Evolutionary conservation across 2,888 invertebrate genomes (phyloP), one percentile per base, ranked within the genome.

Genomic region (Cepaea hortensis): DNA sequence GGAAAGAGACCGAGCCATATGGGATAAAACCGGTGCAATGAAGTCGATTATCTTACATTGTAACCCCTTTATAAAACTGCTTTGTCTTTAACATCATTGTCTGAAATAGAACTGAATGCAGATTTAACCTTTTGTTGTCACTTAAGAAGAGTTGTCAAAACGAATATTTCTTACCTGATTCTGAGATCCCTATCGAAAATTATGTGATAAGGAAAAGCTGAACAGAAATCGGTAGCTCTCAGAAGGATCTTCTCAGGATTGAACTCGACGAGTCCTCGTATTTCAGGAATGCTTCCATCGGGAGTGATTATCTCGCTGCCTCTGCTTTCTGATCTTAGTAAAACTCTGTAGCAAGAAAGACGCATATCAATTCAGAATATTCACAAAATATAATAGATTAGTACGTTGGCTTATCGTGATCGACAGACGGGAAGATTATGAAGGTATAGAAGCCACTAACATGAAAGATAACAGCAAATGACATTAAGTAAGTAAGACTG

Each of bases 161-260:
- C 35, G 35, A 35, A 1, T 35, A 35, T 35, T 35, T 35, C 9
- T 46, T 85, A 85, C 85, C 84, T 88, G 11, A 94, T 90, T n/a
- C 84, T 68, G 70, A 94, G 86, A n/a, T 90, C 65, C n/a, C 89
- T 85, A 86, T 93, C 92, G 86, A 93, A 93, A 7, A 93, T 90
- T n/a, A 94, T 88, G 89, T 94, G 94, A 83, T 93, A 94, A 0
- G 94, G 93, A 81, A 94, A 92, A 9, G 92, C 92, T 3, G 90
- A 85, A 88, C 93, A 93, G 87, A 94, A 93, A 75, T 91, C 90
- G 35, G 90, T 88, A 6, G 91, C 90, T 83, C 88, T 91, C 55
- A 92, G 77, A 9, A 85, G 85, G 9, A 85, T 77, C n/a, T 75
- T 85, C 20, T 85, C 80, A 15, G 85, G 85, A 72, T 85, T 85